Evolutionary conservation across 2,888 invertebrate species (phyloP), one percentile per base, ranked within the genome.

Genomic region (Temnothorax unifasciatus): DNA sequence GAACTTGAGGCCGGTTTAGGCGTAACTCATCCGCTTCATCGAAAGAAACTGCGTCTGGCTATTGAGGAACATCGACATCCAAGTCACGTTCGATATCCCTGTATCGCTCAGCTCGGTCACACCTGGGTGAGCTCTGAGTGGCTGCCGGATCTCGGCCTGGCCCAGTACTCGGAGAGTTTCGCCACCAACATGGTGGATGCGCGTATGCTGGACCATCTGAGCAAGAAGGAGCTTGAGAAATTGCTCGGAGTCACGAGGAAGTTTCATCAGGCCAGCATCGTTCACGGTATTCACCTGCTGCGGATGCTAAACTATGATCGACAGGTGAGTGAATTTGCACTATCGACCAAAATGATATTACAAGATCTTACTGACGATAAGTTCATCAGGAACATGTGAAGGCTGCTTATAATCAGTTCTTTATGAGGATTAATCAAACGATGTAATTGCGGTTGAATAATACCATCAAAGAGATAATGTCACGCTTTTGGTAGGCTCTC

Each of bases 81-180:
- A 0, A 97, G 97, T 90, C 96, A 98, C 89, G 97, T 98, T 92
- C 96, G 98, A 90, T 98, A 98, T 95, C 98, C 98, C 0, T 97
- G 97, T 93, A 98, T 98, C 91, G 97, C 97, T 15, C 97, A 98
- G 93, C 96, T 99, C 86, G 97, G 97, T 71, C 98, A 99, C 95
- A 98, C 98, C 25, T 99, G 99, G 99, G 98, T 99, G 50, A 97
- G 98, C 44, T 97, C 98, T 74, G 98, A 98, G 94, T 99, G 99
- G 98, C 95, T 99, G 90, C 98, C 98, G 1, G 98, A 99, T 94
- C 96, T 99, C 75, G 99, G 99, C 83, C 95, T 99, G 82, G 97
- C 98, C 13, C 97, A 99, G 96, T 99, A 99, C 94, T 97, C 97
- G 0, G 98, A 98, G 92, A 97, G 97, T 73, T 99, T 99, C 95